These are phyloP conservation scores for Cromileptes altivelis DNA, from an alignment of 2,113 vertebrate genomes.

Conservation along the genomic window DNA sequence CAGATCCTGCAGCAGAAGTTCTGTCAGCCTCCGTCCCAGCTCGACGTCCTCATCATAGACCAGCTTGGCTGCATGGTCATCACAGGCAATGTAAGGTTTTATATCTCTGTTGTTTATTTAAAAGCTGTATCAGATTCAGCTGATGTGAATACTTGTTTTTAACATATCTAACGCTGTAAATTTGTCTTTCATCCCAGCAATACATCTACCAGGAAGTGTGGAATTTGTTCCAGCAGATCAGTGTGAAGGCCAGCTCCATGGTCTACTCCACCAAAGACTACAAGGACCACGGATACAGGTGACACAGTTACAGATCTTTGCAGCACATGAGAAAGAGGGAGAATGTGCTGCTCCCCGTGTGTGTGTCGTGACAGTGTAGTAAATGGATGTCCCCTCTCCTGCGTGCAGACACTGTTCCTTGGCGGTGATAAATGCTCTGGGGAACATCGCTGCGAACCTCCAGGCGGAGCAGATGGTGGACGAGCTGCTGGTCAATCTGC, in stretches of 20 bases:
- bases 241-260: slow-evolving; percentile 97
- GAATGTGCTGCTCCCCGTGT: neutral
- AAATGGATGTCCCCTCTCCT: neutral
- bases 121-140: too few species aligned
- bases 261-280: slow-evolving; percentile 98
- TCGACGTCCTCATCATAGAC: slow-evolving; percentile 97
- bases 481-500: slow-evolving; percentile 96
- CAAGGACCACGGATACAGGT: slow-evolving; percentile 99
- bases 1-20: slow-evolving; percentile 99
- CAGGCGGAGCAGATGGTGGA: slow-evolving; percentile 96
- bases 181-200: slow-evolving; percentile 87
- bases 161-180: neutral
- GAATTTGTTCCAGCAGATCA: slow-evolving; percentile 99
- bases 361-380: neutral
- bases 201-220: slow-evolving; percentile 99
- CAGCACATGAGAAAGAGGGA: neutral
- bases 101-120: neutral
- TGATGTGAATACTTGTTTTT: neutral
- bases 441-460: slow-evolving; percentile 97
- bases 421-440: slow-evolving; percentile 88
- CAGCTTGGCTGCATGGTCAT: slow-evolving; percentile 99
- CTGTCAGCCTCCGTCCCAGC: slow-evolving; percentile 97
- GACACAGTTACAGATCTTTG: slow-evolving; percentile 1
- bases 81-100: slow-evolving; percentile 92
- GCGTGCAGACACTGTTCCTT: slow-evolving; percentile 68